These are phyloP conservation scores for Halcyon leucocephala DNA, from an alignment of 2,797 vertebrate species.

Conservation along the genomic window DNA sequence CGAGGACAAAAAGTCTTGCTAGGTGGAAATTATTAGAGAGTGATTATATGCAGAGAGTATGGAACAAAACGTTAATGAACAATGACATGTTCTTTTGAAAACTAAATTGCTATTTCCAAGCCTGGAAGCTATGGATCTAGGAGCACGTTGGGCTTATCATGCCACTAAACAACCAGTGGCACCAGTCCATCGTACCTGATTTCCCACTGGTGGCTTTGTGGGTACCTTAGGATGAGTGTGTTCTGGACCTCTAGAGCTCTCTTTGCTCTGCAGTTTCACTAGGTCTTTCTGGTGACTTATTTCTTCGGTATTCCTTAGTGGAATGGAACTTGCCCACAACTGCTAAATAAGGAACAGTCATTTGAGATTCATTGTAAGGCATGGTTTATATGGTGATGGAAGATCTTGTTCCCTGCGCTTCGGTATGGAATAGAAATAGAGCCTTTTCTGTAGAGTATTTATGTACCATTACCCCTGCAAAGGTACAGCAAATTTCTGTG, in stretches of 20 bases:
- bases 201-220: background rate
- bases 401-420: background rate
- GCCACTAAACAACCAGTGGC: background rate
- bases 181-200: accelerated
- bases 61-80: background rate
- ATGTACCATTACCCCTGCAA: background rate
- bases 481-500: background rate
- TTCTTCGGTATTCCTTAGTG: background rate
- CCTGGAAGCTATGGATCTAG: background rate
- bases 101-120: background rate
- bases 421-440: background rate
- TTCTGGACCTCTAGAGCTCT: background rate
- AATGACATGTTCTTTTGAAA: background rate
- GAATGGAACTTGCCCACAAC: background rate
- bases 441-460: background rate
- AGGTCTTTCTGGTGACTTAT: background rate
- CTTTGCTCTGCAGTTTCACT: background rate
- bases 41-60: background rate
- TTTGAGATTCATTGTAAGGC: background rate
- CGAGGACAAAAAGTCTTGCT: background rate
- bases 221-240: accelerated
- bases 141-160: background rate
- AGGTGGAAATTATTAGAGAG: background rate
- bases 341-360: background rate
- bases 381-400: background rate